A percentile compares a stretch with the other conserved stretches of the same genome.
Conservation (phyloP, 1,140 invertebrate genomes). For the Laupala kohalensis region DNA sequence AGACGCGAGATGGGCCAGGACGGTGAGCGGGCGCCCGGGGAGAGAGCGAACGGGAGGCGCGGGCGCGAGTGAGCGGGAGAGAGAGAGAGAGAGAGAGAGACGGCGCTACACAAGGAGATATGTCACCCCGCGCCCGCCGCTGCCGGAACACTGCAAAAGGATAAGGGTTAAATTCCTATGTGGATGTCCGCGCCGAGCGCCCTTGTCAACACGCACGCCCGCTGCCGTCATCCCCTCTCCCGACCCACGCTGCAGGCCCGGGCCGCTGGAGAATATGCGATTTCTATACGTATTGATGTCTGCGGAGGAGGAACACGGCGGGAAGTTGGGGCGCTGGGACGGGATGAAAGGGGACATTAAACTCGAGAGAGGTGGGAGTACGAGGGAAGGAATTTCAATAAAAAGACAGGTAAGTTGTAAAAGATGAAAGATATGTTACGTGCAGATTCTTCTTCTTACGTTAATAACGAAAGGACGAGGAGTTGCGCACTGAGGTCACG, state of each 20-base stretch:
- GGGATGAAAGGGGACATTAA: too few species aligned
- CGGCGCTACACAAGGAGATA: background rate
- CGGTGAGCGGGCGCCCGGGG: background rate
- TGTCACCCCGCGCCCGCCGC: background rate
- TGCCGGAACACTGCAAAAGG: background rate
- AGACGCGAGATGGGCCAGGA: background rate
- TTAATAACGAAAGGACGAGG: background rate
- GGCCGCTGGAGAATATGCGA: background rate
- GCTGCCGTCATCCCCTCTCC: background rate
- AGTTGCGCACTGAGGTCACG: background rate
- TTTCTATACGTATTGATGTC: background rate
- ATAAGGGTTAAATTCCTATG: slow-evolving; percentile 8
- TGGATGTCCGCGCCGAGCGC: background rate
- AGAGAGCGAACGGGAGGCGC: background rate
- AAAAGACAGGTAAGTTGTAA: background rate
- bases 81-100: background rate
- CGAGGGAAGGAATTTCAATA: background rate
- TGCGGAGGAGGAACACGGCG: too few species aligned
- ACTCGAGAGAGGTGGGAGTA: background rate
- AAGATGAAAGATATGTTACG: background rate
- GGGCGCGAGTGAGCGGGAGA: background rate
- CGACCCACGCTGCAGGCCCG: background rate
- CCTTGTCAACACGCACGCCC: background rate
- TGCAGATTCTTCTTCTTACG: background rate
- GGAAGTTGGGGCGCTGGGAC: too few species aligned